Evolutionary conservation across 2,797 vertebrate species (phyloP).

Genomic region (Sternotherus odoratus): DNA sequence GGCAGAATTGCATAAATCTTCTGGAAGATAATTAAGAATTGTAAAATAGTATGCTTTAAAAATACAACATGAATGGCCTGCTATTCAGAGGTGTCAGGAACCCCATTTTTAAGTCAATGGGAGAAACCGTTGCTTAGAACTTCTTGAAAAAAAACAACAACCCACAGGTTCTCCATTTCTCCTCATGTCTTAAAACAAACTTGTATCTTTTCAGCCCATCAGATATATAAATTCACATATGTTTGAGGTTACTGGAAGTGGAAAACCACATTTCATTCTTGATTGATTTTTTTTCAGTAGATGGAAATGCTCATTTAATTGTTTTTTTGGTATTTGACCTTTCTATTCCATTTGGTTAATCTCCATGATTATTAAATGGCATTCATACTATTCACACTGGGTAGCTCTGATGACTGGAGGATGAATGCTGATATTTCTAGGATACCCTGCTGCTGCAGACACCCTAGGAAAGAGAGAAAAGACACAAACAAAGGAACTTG

Average conservation of each 20-base stretch:
- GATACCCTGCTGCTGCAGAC: conserved; percentile 3
- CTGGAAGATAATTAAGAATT: conserved; percentile 53
- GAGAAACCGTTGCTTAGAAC: not conserved
- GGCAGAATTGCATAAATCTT: conserved; percentile 62
- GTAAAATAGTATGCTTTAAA: conserved; percentile 31
- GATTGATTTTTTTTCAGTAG: conserved; percentile 70
- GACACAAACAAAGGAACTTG: not conserved
- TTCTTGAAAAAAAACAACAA: not conserved
- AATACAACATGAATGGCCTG: not conserved
- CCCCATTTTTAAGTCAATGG: not conserved
- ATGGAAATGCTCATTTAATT: conserved; percentile 69
- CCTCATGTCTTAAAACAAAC: not conserved
- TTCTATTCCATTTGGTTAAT: conserved; percentile 74
- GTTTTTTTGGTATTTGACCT: conserved; percentile 75
- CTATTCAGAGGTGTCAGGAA: not conserved
- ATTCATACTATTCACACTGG: conserved; percentile 59
- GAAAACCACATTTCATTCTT: conserved; percentile 76
- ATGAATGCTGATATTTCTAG: conserved; percentile 49
- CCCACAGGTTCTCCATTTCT: not conserved
- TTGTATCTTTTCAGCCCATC: conserved; percentile 31
- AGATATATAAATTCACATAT: conserved; percentile 48
- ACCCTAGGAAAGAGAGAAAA: conserved; percentile 17
- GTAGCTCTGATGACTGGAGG: conserved; percentile 12
- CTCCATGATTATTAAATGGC: conserved; percentile 67
- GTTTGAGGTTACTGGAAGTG: conserved; percentile 49